Evolutionary conservation across 2,888 invertebrate species (phyloP).

Genomic region (Euspilapteryx auroguttella): DNA sequence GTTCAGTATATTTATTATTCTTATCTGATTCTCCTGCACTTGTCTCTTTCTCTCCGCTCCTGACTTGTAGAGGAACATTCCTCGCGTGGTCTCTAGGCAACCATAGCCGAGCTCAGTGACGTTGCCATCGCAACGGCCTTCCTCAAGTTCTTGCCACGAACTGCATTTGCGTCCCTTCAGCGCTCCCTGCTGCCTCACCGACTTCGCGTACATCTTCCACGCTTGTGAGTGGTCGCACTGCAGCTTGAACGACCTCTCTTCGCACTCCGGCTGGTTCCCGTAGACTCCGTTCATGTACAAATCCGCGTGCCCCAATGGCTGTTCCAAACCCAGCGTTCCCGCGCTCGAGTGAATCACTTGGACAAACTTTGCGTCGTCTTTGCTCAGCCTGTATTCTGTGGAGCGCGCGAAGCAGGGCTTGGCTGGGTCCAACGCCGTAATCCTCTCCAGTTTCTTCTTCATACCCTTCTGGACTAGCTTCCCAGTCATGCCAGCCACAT

Average conservation of each 20-base stretch:
- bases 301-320: constrained; percentile 33
- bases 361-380: constrained; percentile 30
- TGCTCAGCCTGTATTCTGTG: constrained; percentile 19
- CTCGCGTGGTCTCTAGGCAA: constrained; percentile 15
- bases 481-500: constrained; percentile 57
- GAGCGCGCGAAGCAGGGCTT: constrained; percentile 29
- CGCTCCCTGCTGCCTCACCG: constrained; percentile 15
- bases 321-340: constrained; percentile 32
- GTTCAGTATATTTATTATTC: constrained; percentile 21
- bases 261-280: constrained; percentile 34
- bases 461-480: constrained; percentile 22
- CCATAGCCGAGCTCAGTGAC: constrained; percentile 22
- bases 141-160: constrained; percentile 22
- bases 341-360: constrained; percentile 41
- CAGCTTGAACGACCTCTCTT: constrained; percentile 21
- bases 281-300: constrained; percentile 39
- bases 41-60: constrained; percentile 9
- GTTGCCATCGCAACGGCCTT: constrained; percentile 21
- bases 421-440: constrained; percentile 42
- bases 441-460: constrained; percentile 20
- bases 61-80: constrained; percentile 32
- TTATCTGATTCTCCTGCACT: constrained; percentile 4
- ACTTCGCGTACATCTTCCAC: constrained; percentile 31
- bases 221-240: constrained; percentile 41
- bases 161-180: constrained; percentile 21